A percentile compares a stretch with the other conserved stretches of the same genome.
phyloP scores from a whole-genome alignment of 2,113 vertebrate species.

The Cephalopterus ornatus region DNA sequence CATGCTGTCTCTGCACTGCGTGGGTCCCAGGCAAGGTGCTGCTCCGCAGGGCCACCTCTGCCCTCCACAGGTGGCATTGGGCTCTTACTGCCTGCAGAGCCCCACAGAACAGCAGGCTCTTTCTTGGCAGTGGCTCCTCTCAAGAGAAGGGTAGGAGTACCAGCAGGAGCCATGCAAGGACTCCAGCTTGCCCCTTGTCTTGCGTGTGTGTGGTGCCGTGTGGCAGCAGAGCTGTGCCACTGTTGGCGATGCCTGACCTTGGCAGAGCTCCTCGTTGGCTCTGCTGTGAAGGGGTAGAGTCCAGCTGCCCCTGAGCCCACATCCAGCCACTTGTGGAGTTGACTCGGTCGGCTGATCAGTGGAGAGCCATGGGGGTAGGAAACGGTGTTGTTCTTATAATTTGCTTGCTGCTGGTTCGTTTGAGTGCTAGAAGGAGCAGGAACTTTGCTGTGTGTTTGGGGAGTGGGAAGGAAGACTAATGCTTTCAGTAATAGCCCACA shows the following conservation, averaged over 20 bases:
- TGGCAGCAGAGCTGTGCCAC: rapidly evolving
- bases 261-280: rapidly evolving
- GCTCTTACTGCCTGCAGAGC: neutral
- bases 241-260: neutral
- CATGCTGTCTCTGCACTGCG: rapidly evolving
- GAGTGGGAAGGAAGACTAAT: neutral
- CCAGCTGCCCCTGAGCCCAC: neutral
- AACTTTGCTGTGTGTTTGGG: neutral
- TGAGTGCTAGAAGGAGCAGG: neutral
- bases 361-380: neutral
- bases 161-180: rapidly evolving
- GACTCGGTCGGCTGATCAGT: neutral
- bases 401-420: neutral
- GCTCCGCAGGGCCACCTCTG: neutral
- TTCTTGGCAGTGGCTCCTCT: neutral
- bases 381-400: neutral
- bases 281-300: too few relatives aligned
- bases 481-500: neutral
- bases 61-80: rapidly evolving
- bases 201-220: rapidly evolving
- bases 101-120: neutral
- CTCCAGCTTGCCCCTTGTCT: neutral
- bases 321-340: neutral
- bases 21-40: neutral
- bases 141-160: neutral